A percentile compares a stretch with the other conserved stretches of the same genome.
Conservation (phyloP, 2,113 vertebrate species). For the Octodon degus region DNA sequence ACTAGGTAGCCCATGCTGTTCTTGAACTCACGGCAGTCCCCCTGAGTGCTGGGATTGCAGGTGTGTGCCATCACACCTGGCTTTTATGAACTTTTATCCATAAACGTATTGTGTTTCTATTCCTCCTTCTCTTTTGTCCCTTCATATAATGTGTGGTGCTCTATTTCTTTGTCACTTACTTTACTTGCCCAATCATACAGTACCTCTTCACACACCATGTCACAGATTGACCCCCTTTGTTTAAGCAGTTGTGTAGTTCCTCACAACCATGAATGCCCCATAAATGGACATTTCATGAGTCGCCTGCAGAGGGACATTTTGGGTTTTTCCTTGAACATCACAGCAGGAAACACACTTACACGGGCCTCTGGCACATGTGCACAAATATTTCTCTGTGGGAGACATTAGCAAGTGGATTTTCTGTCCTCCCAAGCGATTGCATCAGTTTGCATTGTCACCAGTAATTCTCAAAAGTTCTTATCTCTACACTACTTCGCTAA, state of each 20-base stretch:
- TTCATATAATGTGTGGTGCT: not conserved
- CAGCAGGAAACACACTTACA: not conserved
- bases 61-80: not conserved
- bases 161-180: not conserved
- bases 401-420: not conserved
- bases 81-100: not conserved
- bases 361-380: accelerated
- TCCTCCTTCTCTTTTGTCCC: not conserved
- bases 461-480: not conserved
- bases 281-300: not conserved
- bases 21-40: not conserved
- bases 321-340: not conserved
- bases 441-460: not conserved
- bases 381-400: not conserved
- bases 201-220: not conserved
- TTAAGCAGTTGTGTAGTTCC: not conserved
- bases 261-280: not conserved
- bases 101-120: no score
- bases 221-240: not conserved
- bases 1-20: not conserved
- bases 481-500: not conserved
- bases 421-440: not conserved
- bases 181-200: not conserved
- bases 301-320: not conserved
- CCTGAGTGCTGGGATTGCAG: not conserved